phyloP scores from a whole-genome alignment of 2,888 invertebrate species.

The Drosophila gaucha region DNA sequence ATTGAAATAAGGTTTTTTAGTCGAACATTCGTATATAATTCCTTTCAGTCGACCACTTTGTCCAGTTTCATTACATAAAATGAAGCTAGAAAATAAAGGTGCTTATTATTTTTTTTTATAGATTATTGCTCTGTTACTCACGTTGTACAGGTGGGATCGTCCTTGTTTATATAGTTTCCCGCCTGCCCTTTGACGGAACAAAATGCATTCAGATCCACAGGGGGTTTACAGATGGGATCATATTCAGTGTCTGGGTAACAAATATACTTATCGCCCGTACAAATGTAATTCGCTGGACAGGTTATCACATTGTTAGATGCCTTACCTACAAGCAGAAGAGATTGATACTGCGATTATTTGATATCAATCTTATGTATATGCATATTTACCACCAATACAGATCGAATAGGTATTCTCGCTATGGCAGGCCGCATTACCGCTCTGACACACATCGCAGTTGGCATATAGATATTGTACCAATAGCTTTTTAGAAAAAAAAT shows the following conservation, averaged over 20 bases:
- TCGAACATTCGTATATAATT: neutral
- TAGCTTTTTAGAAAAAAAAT: constrained; percentile 37
- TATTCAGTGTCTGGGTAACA: constrained; percentile 40
- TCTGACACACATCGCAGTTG: constrained; percentile 53
- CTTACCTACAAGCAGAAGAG: constrained; percentile 20
- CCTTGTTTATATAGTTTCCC: constrained; percentile 16
- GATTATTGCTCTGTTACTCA: constrained; percentile 3
- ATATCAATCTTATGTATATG: neutral
- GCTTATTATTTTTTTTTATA: neutral
- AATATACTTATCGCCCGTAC: constrained; percentile 56
- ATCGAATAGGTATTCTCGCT: constrained; percentile 52
- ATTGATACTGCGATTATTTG: too few species aligned
- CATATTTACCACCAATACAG: constrained; percentile 39
- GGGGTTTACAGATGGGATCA: constrained; percentile 33
- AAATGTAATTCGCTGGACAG: constrained; percentile 47
- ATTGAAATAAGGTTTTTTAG: constrained; percentile 27
- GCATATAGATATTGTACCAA: constrained; percentile 36
- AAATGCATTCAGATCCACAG: neutral
- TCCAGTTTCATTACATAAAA: constrained; percentile 11
- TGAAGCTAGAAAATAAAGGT: constrained; percentile 17
- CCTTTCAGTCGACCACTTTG: neutral
- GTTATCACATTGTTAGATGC: constrained; percentile 22
- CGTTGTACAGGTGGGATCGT: constrained; percentile 48
- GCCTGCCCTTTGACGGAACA: neutral
- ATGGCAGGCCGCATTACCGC: constrained; percentile 53